phyloP scores from a whole-genome alignment of 2,888 invertebrate species.

The Ecliptopera silaceata region DNA sequence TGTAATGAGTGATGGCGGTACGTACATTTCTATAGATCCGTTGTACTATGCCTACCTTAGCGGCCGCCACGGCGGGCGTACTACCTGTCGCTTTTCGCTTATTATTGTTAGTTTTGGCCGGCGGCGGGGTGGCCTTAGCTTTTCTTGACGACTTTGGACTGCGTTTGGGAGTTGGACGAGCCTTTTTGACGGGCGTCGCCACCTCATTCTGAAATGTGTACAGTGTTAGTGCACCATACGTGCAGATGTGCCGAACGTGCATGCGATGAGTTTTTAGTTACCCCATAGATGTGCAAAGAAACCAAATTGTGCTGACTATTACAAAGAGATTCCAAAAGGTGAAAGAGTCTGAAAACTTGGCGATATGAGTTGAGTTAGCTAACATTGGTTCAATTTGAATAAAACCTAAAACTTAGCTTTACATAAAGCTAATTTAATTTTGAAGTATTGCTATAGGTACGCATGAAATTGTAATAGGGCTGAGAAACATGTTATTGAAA shows the following conservation, averaged over 20 bases:
- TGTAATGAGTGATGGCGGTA: conserved; percentile 77
- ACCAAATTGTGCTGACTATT: too few relatives aligned
- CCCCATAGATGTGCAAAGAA: neutral
- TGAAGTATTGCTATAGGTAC: too few relatives aligned
- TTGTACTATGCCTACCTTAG: conserved; percentile 83
- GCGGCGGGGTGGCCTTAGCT: conserved; percentile 43
- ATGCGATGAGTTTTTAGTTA: neutral
- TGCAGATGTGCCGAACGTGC: neutral
- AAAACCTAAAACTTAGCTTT: too few relatives aligned
- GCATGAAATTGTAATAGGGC: too few relatives aligned
- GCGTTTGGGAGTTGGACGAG: conserved; percentile 68
- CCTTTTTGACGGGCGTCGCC: conserved; percentile 64
- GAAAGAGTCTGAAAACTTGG: too few relatives aligned
- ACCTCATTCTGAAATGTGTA: conserved; percentile 55
- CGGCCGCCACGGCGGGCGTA: conserved; percentile 70
- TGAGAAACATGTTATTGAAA: too few relatives aligned
- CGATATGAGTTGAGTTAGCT: too few relatives aligned
- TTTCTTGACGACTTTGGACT: conserved; percentile 66
- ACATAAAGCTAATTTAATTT: too few relatives aligned
- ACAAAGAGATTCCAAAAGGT: too few relatives aligned
- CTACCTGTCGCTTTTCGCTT: conserved; percentile 72
- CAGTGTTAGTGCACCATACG: neutral
- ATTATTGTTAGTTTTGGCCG: conserved; percentile 52
- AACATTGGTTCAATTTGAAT: too few relatives aligned
- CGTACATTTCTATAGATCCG: conserved; percentile 84